phyloP scores from a whole-genome alignment of 2,113 vertebrate species.

The Thunnus thynnus region DNA sequence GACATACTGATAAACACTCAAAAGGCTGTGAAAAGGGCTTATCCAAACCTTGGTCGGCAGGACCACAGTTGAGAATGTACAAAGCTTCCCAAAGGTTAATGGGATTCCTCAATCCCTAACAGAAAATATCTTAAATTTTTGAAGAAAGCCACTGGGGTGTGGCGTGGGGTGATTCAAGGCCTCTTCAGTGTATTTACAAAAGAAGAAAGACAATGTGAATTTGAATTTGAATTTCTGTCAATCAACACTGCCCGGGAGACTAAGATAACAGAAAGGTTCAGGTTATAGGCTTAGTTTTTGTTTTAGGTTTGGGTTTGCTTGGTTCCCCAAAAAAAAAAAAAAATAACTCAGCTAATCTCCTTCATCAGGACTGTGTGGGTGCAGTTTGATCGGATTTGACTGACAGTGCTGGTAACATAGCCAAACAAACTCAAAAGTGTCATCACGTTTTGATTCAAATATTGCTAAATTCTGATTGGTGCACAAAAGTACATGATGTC shows the following conservation, averaged over 20 bases:
- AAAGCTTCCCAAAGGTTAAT: conserved; percentile 72
- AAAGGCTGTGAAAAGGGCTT: conserved; percentile 41
- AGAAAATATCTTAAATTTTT: conserved; percentile 11
- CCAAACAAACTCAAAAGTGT: too few species aligned
- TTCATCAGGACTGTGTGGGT: too few species aligned
- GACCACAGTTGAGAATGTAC: conserved; percentile 32
- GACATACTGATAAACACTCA: conserved; percentile 60
- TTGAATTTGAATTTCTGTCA: conserved; percentile 28
- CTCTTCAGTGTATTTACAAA: neutral
- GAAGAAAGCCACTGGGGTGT: conserved; percentile 1
- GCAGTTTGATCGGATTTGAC: too few species aligned
- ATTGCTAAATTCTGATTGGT: too few species aligned
- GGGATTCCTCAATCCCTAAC: conserved; percentile 40
- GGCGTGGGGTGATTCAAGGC: neutral
- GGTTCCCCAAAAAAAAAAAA: too few species aligned
- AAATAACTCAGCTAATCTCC: too few species aligned
- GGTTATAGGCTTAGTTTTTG: neutral
- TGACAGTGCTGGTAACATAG: too few species aligned
- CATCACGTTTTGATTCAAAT: too few species aligned
- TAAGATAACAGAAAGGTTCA: neutral
- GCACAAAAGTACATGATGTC: too few species aligned
- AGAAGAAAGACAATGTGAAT: conserved; percentile 11
- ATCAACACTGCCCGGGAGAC: neutral
- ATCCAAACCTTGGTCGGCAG: conserved; percentile 32
- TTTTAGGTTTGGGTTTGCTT: neutral